Evolutionary conservation across 2,113 vertebrate genomes (phyloP), one percentile per base, ranked within the genome.

Genomic region (Tonatia bakeri): DNA sequence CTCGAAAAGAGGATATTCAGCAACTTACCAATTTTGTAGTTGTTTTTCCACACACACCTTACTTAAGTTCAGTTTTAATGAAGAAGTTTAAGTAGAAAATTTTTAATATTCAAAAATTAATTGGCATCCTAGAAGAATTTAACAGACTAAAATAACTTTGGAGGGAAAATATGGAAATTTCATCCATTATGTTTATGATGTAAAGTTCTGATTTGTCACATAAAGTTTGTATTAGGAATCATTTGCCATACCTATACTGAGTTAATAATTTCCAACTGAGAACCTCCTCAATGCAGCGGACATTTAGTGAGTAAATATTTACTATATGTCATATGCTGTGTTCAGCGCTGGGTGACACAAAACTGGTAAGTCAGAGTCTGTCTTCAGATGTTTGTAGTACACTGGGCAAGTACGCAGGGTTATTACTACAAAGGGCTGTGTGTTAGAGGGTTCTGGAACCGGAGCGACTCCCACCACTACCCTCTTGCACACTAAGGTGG

Each of bases 41-140:
- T 79, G 79, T 19, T 87, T n/a, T 59, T 40, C 83, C 83, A 43
- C 61, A 22, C 1, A 69, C 36, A 91, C 16, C 22, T 73, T 92
- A 83, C 22, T 70, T 93, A 65, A 93, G 11, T 87, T 87, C 45
- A 67, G 11, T 97, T 52, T 77, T 88, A 73, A 52, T 54, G 10
- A 31, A 3, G 50, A 83, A 59, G 33, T 86, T 28, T 76, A 65
- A 61, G 73, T 85, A 82, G 76, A 83, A 86, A 20, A 19, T n/a
- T n/a, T 94, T 95, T 80, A 93, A 31, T 28, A 73, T 73, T 79
- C 0, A 93, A 40, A 31, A 40, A 40, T 65, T 64, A 72, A 36
- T 72, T 82, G 3, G 10, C 75, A 24, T 65, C 64, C 28, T 86
- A 94, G 59, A 89, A 64, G 14, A 90, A 75, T 76, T 79, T 69